Conservation (phyloP, 2,113 vertebrate genomes). For the Lepus americanus region DNA sequence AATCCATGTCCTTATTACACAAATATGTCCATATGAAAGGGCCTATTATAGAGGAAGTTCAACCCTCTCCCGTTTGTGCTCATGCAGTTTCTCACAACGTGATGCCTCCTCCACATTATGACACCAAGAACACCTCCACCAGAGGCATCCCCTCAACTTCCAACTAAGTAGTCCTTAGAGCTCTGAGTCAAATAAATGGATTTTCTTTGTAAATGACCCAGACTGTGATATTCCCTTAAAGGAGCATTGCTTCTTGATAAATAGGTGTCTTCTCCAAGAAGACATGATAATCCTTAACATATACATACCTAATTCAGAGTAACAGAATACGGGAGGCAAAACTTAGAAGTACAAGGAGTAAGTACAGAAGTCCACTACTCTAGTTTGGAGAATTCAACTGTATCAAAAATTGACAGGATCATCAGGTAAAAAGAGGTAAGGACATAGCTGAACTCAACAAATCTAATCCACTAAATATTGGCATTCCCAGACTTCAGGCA, state of each 20-base stretch:
- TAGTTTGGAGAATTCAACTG: not conserved
- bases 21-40: too few relatives aligned
- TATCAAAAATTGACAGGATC: not conserved
- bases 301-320: not conserved
- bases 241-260: not conserved
- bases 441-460: too few relatives aligned
- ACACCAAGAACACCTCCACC: not conserved
- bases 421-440: not conserved
- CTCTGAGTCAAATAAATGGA: too few relatives aligned
- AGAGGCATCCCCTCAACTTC: not conserved
- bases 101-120: not conserved
- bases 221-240: not conserved
- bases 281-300: not conserved
- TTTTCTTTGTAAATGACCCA: not conserved
- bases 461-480: not conserved
- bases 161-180: not conserved
- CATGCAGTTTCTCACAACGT: not conserved
- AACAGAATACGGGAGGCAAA: not conserved
- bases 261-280: not conserved
- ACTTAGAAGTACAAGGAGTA: not conserved
- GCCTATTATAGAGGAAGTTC: not conserved
- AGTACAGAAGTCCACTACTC: not conserved
- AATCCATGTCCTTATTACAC: not conserved
- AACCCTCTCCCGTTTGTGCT: too few relatives aligned
- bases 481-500: not conserved